phyloP scores from a whole-genome alignment of 2,888 invertebrate species.

The Tiliacea aurago region DNA sequence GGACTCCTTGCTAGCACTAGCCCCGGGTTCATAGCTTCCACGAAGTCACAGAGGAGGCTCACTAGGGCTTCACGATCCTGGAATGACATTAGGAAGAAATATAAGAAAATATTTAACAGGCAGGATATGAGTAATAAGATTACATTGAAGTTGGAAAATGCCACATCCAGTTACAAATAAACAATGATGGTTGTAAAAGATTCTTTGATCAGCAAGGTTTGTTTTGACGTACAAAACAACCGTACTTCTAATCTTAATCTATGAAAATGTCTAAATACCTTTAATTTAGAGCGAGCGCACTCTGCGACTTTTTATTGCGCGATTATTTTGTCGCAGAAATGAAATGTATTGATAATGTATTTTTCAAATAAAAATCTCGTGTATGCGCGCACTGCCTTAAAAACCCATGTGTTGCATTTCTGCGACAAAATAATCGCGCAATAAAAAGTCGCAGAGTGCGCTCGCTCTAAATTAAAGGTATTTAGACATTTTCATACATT shows the following conservation, averaged over 20 bases:
- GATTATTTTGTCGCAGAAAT: no score
- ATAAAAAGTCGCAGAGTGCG: background rate
- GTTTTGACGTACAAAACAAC: no score
- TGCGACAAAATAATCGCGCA: background rate
- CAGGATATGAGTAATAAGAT: background rate
- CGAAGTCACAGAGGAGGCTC: conserved; percentile 93
- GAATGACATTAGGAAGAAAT: conserved; percentile 47
- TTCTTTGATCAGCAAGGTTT: background rate
- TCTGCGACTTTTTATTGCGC: background rate
- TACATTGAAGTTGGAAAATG: background rate
- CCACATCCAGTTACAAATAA: no score
- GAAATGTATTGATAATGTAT: no score
- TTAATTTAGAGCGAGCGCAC: background rate
- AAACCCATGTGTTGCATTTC: background rate
- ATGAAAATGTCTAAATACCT: background rate
- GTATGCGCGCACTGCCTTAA: no score
- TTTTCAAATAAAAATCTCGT: no score
- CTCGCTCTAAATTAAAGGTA: background rate
- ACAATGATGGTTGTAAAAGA: background rate
- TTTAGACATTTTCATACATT: background rate
- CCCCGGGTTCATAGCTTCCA: conserved; percentile 93
- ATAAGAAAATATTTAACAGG: background rate
- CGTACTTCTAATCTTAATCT: background rate
- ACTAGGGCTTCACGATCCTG: conserved; percentile 93
- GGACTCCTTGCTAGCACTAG: conserved; percentile 91